Conservation (phyloP, 2,888 invertebrate species). For the Lymantria dispar region DNA sequence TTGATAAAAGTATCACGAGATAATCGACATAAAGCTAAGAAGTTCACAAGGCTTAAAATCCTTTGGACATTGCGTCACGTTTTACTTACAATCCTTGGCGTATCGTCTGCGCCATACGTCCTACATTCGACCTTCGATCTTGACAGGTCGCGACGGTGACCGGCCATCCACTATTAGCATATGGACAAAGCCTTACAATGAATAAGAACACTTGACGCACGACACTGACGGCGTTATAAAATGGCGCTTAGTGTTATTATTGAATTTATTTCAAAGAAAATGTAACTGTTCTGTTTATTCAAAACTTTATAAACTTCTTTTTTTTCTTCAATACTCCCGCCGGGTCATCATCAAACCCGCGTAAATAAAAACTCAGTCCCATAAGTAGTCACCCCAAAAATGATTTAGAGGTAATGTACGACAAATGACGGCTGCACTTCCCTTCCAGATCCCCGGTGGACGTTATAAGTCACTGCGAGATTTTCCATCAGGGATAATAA, state of each 20-base stretch:
- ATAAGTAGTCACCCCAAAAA: too few species aligned
- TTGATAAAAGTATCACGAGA: not conserved
- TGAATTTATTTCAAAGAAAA: not conserved
- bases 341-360: too few species aligned
- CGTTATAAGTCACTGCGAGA: too few species aligned
- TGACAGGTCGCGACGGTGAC: slow-evolving; percentile 68
- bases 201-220: slow-evolving; percentile 72
- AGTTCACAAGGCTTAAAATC: slow-evolving; percentile 30
- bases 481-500: too few species aligned
- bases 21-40: not conserved
- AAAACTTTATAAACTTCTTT: not conserved
- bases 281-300: not conserved
- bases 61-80: slow-evolving; percentile 33
- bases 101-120: slow-evolving; percentile 46
- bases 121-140: slow-evolving; percentile 74
- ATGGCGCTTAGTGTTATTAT: slow-evolving; percentile 37
- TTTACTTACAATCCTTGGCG: slow-evolving; percentile 38
- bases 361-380: too few species aligned
- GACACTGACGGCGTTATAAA: slow-evolving; percentile 49
- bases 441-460: too few species aligned
- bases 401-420: too few species aligned
- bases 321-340: not conserved
- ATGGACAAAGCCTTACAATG: slow-evolving; percentile 72
- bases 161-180: slow-evolving; percentile 70
- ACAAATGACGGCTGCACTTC: too few species aligned